Base-by-base conservation (phyloP, 2,113 vertebrate species). In the Pollachius pollachius region DNA sequence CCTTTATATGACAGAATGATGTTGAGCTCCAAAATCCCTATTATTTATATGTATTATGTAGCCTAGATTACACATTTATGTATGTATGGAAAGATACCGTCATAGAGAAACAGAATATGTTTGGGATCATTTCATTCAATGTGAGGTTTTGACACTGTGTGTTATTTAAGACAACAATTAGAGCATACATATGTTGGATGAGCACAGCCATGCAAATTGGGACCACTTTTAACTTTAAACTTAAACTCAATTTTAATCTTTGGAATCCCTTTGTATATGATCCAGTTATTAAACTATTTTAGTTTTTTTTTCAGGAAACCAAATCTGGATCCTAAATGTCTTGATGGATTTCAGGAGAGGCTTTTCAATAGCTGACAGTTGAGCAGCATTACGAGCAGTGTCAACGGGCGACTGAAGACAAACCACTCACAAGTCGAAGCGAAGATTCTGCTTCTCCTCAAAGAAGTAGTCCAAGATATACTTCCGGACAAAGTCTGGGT, bases 381-480 rank as follows among this genome's bases (percentile, higher is more conserved):
- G 8, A 34, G 30, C 30, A 34, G 30, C 30, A 34, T 34, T 34
- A 34, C 4, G 30, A 34, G 30, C 30, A 34, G 4, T 34, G 30
- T 34, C 30, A 34, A 4, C 30, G 13, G 23, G 58, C 3, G 9
- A 7, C 21, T 60, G 9, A 5, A 27, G 23, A 25, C 23, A 63
- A 77, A 71, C 27, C 52, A 94, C 96, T 97, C 84, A 98, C 96
- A 98, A 90, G 90, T 98, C 96, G n/a, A 98, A 97, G 70, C 96
- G 95, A 52, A 98, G 94, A 73, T 92, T 97, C 89, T 98, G 96
- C 78, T 96, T 95, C 89, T 98, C 96, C 88, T 98, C 96, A 19
- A 98, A 98, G 88, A 95, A 97, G 85, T 97, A 98, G 84, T 98
- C 94, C 17, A 97, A 91, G 58, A 98, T 94, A 70, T 97, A 98